Evolutionary conservation across 2,113 vertebrate genomes (phyloP), one percentile per base, ranked within the genome.

Genomic region (Xenus cinereus): DNA sequence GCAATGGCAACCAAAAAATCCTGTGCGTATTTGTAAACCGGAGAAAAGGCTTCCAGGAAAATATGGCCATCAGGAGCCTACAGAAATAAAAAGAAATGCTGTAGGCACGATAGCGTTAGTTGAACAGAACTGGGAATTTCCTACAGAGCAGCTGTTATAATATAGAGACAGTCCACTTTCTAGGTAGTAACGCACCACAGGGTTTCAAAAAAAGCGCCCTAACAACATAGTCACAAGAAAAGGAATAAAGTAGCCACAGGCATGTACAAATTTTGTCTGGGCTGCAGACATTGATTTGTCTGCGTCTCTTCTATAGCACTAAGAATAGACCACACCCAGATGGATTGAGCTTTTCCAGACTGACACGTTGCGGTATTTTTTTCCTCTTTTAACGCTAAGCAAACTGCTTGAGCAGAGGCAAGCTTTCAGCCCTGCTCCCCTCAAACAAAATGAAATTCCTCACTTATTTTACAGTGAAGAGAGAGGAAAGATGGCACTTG

Each of bases 21-120:
- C 94, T 99, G 99, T 1, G 99, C 99, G 0, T 99, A 99, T 87
- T 98, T 99, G 96, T 99, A 99, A 60, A 99, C 98, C 0, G 99
- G 99, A 45, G 99, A 99, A 96, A 99, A 99, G 12, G 99, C 99
- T 97, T 99, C 99, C 80, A 99, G 97, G 96, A 99, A 99, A 91
- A 99, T 98, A 95, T 99, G 99, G 33, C 99, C 99, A 96, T 99
- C 99, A 2, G 99, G 99, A 97, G 99, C 99, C 99, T 99, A n/a
- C 0, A 82, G 41, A 51, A 75, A 67, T 1, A 37, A 50, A 69
- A 54, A 41, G 28, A 84, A 68, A 46, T 9, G 14, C 54, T 53
- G 71, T 89, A 69, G 26, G n/a, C 4, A 11, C 6, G 64, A 14
- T 7, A 4, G 4, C 0, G 1, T 35, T 11, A 67, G 12, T 0